Evolutionary conservation across 1,140 invertebrate species (phyloP), one percentile per base, ranked within the genome.

Genomic region (Dysdera silvatica): DNA sequence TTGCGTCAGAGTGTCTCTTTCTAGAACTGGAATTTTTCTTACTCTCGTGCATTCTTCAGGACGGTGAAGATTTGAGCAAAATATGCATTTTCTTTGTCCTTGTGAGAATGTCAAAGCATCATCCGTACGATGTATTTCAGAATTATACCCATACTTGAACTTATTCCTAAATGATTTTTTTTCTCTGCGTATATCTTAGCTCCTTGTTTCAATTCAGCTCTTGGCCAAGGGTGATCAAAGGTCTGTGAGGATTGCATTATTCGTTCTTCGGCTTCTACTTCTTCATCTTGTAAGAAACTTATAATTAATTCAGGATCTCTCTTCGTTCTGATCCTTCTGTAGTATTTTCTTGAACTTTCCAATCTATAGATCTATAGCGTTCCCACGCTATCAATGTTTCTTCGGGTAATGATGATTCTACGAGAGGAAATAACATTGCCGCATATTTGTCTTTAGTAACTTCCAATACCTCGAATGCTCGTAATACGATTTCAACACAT

Each of bases 361-460:
- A 5, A 28, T 28, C 8, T 4, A 26, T 35, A 37, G 52, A 16
- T 40, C 52, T 24, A 37, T 37, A 37, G 5, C 33, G 20, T 14
- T 57, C 41, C 55, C 55, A 45, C 6, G 41, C 55, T 1, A n/a
- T 14, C 18, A 57, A 31, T 10, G 40, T 57, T 47, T 57, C 55
- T 4, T 57, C 40, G 2, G 24, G 7, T 4, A 40, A 14, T 2
- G 10, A 7, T 35, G 73, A 74, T 55, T 75, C 61, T 3, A 74
- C 69, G 20, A 75, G 54, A 1, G 71, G 71, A 29, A 67, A 71
- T 5, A 75, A 41, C 53, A 72, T 69, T 0, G 70, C 67, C 0
- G 71, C 69, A 66, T 69, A 72, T 47, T 71, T 73, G 23, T 72
- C 68, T 28, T 67, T 71, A 26, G 68, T 71, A 0, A 73, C 69